Percentiles rank a stretch among this genome's conserved stretches.
These are phyloP conservation scores for Polietes domitor DNA, from an alignment of 2,888 invertebrate species.

Conservation along the genomic window DNA sequence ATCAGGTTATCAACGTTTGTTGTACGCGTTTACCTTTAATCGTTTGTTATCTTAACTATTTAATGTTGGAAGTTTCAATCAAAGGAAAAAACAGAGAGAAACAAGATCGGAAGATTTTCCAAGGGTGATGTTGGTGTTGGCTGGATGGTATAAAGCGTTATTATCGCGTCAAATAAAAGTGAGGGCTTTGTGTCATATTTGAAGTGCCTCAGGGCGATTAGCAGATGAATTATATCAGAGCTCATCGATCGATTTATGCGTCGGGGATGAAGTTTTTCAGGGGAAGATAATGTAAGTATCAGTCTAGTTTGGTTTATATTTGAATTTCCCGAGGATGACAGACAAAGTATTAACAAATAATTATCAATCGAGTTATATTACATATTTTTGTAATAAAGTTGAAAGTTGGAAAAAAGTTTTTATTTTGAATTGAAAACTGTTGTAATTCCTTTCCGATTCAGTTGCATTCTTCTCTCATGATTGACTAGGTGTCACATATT, in stretches of 20 bases:
- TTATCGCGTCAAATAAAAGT: slow-evolving; percentile 55
- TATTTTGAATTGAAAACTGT: no score
- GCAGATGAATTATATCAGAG: background rate
- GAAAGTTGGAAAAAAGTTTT: no score
- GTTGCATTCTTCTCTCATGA: background rate
- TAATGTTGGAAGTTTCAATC: background rate
- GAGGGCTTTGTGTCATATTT: slow-evolving; percentile 55
- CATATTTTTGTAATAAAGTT: no score
- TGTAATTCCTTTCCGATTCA: no score
- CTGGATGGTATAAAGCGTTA: slow-evolving; percentile 3
- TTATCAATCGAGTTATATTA: no score
- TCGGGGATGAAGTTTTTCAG: no score
- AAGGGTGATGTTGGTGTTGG: background rate
- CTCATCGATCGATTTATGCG: background rate
- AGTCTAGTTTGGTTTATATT: no score
- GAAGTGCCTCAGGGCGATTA: slow-evolving; percentile 40
- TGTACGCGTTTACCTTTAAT: slow-evolving; percentile 37
- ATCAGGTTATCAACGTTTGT: slow-evolving; percentile 4
- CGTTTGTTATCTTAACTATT: slow-evolving; percentile 53
- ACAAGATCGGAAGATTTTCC: background rate
- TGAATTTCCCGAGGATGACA: no score
- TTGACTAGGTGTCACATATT: background rate
- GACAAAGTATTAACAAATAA: no score
- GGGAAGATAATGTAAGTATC: no score
- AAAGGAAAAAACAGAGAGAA: background rate